Percentiles rank a stretch among this genome's conserved stretches.
Conservation (phyloP, 2,797 vertebrate species). For the Lates japonicus region DNA sequence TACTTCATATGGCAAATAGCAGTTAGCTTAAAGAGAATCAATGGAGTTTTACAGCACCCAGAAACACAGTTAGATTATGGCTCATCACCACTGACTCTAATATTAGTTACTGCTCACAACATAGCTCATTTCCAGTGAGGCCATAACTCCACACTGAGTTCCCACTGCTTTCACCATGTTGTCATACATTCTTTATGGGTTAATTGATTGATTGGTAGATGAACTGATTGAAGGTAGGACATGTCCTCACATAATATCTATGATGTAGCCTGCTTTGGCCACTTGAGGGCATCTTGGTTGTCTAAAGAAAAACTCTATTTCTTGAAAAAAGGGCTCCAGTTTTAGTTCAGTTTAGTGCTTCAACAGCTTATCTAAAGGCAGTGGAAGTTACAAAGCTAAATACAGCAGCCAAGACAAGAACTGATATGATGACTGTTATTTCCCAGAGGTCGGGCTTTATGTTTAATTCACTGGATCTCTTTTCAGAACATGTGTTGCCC, state of each 20-base stretch:
- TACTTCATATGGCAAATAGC: slow-evolving; percentile 25
- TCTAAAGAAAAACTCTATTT: slow-evolving; percentile 43
- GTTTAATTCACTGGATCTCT: slow-evolving; percentile 41
- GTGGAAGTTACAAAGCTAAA: slow-evolving; percentile 12
- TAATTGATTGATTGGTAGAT: slow-evolving; percentile 10
- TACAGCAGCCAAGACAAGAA: slow-evolving; percentile 2
- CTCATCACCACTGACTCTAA: slow-evolving; percentile 41
- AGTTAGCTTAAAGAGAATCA: slow-evolving; percentile 47
- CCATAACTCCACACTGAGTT: slow-evolving; percentile 13
- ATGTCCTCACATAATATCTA: slow-evolving; percentile 12
- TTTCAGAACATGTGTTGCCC: background rate
- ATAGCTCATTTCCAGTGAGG: slow-evolving; percentile 2
- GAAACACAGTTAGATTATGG: slow-evolving; percentile 33
- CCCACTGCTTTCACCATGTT: slow-evolving; percentile 10
- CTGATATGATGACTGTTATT: slow-evolving; percentile 8
- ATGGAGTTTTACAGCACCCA: slow-evolving; percentile 43
- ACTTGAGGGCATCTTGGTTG: slow-evolving; percentile 81
- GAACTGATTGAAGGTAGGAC: background rate
- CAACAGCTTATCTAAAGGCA: slow-evolving; percentile 18
- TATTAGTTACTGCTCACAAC: slow-evolving; percentile 34
- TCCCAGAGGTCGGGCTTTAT: slow-evolving; percentile 18
- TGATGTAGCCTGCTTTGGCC: slow-evolving; percentile 67
- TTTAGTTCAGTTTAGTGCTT: background rate
- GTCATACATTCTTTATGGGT: slow-evolving; percentile 4
- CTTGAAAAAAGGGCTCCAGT: slow-evolving; percentile 14